Conservation (phyloP, 2,797 vertebrate species). For the Spheniscus humboldti region DNA sequence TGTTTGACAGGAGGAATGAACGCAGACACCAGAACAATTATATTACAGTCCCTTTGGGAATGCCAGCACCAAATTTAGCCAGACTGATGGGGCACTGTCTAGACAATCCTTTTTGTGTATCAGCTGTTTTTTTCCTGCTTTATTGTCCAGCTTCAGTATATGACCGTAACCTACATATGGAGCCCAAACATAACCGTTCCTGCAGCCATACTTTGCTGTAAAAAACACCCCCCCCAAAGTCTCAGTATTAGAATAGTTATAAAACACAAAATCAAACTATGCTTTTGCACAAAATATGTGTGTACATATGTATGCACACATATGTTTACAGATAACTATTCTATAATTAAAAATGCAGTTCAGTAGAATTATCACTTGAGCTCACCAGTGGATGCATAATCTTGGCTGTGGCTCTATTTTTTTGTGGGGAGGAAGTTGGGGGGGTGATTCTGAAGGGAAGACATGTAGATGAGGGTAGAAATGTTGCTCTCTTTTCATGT, state of each 20-base stretch:
- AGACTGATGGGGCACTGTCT: constrained; percentile 83
- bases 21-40: constrained; percentile 88
- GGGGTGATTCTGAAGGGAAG: not conserved
- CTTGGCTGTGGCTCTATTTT: not conserved
- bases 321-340: not conserved
- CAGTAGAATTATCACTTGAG: constrained; percentile 38
- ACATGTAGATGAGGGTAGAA: constrained; percentile 25
- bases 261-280: not conserved
- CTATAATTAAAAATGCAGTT: constrained; percentile 48
- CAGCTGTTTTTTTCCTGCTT: constrained; percentile 72
- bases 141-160: constrained; percentile 83
- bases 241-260: not conserved
- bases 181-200: constrained; percentile 68
- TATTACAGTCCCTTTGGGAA: constrained; percentile 85
- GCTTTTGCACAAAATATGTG: not conserved
- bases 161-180: constrained; percentile 84
- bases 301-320: not conserved
- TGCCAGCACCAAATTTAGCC: constrained; percentile 79
- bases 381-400: constrained; percentile 31
- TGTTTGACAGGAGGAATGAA: constrained; percentile 80
- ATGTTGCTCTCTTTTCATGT: constrained; percentile 34
- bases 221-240: not conserved
- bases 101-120: constrained; percentile 87
- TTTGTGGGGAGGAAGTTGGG: not conserved
- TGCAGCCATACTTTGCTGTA: constrained; percentile 54